Evolutionary conservation across 1,140 invertebrate species (phyloP).

Genomic region (Ceratina japonica): DNA sequence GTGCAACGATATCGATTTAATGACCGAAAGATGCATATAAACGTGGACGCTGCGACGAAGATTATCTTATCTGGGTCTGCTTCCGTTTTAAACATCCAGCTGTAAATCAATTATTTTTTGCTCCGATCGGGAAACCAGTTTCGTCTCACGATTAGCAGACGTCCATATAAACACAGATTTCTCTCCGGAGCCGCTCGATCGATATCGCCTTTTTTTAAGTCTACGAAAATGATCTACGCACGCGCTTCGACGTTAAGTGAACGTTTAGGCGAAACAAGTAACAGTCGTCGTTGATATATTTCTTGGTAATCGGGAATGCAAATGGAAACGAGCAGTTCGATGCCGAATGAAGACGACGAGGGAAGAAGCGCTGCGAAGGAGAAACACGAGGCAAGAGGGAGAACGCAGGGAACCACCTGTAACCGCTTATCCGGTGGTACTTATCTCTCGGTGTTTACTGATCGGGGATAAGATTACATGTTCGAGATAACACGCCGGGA

Average conservation of each 20-base stretch:
- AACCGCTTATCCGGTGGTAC: constrained; percentile 56
- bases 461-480: constrained; percentile 61
- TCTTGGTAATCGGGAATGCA: too few relatives aligned
- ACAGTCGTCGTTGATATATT: too few relatives aligned
- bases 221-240: too few relatives aligned
- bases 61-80: constrained; percentile 51
- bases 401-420: constrained; percentile 58
- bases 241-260: too few relatives aligned
- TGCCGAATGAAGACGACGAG: not conserved
- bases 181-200: not conserved
- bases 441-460: constrained; percentile 62
- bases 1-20: not conserved
- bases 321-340: not conserved
- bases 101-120: constrained; percentile 21
- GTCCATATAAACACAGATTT: too few relatives aligned
- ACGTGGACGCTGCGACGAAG: not conserved
- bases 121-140: too few relatives aligned
- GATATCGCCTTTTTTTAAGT: too few relatives aligned
- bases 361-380: not conserved
- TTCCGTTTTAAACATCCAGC: constrained; percentile 35
- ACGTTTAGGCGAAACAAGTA: too few relatives aligned
- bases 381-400: constrained; percentile 13
- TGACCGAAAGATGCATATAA: not conserved
- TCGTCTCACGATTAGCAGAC: too few relatives aligned
- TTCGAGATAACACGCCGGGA: constrained; percentile 40